Percentiles rank a stretch among this genome's conserved stretches.
Evolutionary conservation across 2,113 vertebrate genomes (phyloP).

Genomic region (Chionodraco myersi): DNA sequence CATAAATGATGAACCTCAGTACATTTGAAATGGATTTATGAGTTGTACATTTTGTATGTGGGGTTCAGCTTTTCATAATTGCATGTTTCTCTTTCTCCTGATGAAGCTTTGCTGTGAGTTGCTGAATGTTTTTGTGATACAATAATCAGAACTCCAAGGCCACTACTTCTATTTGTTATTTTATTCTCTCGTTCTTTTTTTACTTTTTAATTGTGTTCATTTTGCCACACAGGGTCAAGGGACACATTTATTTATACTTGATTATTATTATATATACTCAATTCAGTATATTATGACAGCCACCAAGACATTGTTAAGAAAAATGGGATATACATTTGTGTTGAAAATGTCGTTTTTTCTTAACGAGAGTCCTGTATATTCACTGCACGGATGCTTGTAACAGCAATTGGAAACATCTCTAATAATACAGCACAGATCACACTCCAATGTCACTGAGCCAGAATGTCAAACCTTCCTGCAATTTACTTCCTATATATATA

Average conservation of each 20-base stretch:
- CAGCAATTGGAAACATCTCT: slow-evolving; percentile 10
- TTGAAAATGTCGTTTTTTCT: no score
- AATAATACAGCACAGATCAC: slow-evolving; percentile 29
- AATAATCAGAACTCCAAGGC: no score
- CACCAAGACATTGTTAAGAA: no score
- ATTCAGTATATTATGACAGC: slow-evolving; percentile 18
- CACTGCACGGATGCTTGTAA: slow-evolving; percentile 32
- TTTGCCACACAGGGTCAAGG: not conserved
- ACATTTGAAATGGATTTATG: not conserved
- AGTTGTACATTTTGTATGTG: not conserved
- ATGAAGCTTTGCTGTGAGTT: not conserved
- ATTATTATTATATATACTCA: no score
- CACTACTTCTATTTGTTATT: not conserved
- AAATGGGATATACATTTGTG: no score
- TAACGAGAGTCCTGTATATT: slow-evolving; percentile 28
- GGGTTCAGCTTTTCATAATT: not conserved
- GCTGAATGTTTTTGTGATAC: not conserved
- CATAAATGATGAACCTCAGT: not conserved
- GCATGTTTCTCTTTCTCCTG: not conserved
- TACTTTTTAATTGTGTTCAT: not conserved
- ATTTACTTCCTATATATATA: not conserved
- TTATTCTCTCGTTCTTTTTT: not conserved
- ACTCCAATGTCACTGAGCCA: slow-evolving; percentile 22
- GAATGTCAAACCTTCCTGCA: slow-evolving; percentile 28
- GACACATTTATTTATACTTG: not conserved